These are phyloP conservation scores for Girardia tigrina DNA, from an alignment of 2,888 invertebrate genomes.

Conservation along the genomic window DNA sequence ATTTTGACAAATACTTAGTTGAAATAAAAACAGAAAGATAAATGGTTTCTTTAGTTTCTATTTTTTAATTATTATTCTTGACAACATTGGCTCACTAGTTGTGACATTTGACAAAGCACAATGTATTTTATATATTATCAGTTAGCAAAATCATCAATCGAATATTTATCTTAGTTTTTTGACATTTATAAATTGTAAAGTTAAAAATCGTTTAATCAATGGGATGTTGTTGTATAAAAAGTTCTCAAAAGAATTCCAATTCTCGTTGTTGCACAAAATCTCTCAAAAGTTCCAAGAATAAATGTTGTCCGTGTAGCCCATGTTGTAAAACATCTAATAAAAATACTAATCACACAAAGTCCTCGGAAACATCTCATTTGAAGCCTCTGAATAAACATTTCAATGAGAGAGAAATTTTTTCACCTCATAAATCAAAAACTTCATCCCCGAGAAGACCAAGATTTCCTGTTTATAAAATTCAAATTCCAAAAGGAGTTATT, in stretches of 20 bases:
- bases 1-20: too few species aligned
- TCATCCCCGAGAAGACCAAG: background rate
- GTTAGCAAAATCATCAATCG: too few species aligned
- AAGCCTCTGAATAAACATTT: background rate
- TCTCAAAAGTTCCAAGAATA: background rate
- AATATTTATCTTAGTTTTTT: too few species aligned
- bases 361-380: background rate
- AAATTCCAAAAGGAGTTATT: background rate
- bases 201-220: background rate
- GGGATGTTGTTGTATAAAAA: background rate
- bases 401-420: background rate
- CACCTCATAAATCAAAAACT: background rate
- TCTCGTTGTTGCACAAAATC: background rate
- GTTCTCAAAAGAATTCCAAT: background rate
- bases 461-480: background rate
- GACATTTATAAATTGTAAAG: too few species aligned
- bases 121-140: too few species aligned
- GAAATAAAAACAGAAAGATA: too few species aligned
- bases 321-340: background rate
- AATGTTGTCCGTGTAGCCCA: background rate
- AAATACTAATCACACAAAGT: too few species aligned
- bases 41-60: too few species aligned
- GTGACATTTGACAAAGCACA: too few species aligned
- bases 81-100: too few species aligned
- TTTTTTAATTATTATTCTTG: too few species aligned